phyloP scores from a whole-genome alignment of 2,797 vertebrate genomes.

The Poeciliopsis presidionis region DNA sequence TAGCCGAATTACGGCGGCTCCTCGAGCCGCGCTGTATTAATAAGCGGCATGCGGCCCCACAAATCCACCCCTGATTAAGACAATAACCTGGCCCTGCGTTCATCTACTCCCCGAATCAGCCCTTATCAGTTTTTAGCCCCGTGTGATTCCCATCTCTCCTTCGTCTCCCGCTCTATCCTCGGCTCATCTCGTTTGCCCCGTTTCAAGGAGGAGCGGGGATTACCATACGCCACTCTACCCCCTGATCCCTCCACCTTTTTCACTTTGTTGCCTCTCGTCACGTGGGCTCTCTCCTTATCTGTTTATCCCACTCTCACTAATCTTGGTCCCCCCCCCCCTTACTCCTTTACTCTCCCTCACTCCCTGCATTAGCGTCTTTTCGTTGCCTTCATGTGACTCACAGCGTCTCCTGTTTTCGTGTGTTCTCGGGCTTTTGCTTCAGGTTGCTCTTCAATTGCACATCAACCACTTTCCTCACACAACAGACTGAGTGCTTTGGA shows the following conservation, averaged over 20 bases:
- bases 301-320: constrained; percentile 63
- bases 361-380: constrained; percentile 53
- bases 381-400: constrained; percentile 66
- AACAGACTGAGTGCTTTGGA: constrained; percentile 18
- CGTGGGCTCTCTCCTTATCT: constrained; percentile 57
- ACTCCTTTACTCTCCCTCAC: constrained; percentile 20
- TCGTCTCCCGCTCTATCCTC: constrained; percentile 33
- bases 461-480: constrained; percentile 24
- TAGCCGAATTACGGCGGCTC: constrained; percentile 47
- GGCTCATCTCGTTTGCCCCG: constrained; percentile 16
- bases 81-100: constrained; percentile 63
- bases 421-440: constrained; percentile 36
- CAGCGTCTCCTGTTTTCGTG: constrained; percentile 24
- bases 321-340: constrained; percentile 36
- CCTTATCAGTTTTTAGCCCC: constrained; percentile 57
- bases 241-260: constrained; percentile 59
- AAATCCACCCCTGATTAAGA: constrained; percentile 71
- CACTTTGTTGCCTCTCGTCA: constrained; percentile 68
- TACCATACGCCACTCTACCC: constrained; percentile 61
- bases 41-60: constrained; percentile 24
- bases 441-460: constrained; percentile 46
- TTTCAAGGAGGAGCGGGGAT: constrained; percentile 54
- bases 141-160: constrained; percentile 49
- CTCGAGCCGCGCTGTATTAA: constrained; percentile 58
- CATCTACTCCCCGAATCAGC: constrained; percentile 59